Base-by-base conservation (phyloP, 1,140 invertebrate species). In the Nomia melanderi region DNA sequence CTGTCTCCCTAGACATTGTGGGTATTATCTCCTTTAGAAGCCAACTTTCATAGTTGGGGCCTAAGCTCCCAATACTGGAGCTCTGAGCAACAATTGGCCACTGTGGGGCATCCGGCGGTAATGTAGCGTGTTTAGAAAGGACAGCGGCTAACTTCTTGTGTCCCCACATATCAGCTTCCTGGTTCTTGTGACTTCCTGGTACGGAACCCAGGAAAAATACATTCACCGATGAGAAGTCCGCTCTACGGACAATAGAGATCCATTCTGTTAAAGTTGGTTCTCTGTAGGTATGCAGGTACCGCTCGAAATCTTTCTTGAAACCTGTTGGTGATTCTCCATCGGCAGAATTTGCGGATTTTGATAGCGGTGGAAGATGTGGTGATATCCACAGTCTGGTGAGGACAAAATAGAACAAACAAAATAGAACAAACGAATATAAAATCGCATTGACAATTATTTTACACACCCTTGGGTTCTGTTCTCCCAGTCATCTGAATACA, bases 401-500 rank as follows among this genome's bases (percentile, higher is more conserved):
- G 47, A 80, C 65, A 82, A 50, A 54, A 81, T 77, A 25, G 31
- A 81, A 71, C 25, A 1, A 53, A 66, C 12, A 14, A 12, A 17
- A n/a, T n/a, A n/a, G n/a, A n/a, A 27, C 36, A n/a, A n/a, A 41
- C 14, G 57, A 82, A 77, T 1, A 23, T 2, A 36, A 57, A 67
- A 57, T 67, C 0, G 44, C 4, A 9, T 41, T 11, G n/a, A 56
- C 64, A 67, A 69, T 80, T 75, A 69, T 72, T 56, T 57, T 8
- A 87, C 75, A 92, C 88, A 97, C 96, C 97, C 97, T 93, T 99
- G 98, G 17, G 97, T 98, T 89, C 97, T 95, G 89, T 98, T 97
- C 84, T 96, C 94, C 98, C 98, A 99, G 92, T 99, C 98, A 73
- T 96, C 95, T 39, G 95, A 93, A 82, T 98, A 96, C 2, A 99